These are phyloP conservation scores for Melanotaenia parkinsoni DNA, from an alignment of 2,797 vertebrate species.

Conservation along the genomic window DNA sequence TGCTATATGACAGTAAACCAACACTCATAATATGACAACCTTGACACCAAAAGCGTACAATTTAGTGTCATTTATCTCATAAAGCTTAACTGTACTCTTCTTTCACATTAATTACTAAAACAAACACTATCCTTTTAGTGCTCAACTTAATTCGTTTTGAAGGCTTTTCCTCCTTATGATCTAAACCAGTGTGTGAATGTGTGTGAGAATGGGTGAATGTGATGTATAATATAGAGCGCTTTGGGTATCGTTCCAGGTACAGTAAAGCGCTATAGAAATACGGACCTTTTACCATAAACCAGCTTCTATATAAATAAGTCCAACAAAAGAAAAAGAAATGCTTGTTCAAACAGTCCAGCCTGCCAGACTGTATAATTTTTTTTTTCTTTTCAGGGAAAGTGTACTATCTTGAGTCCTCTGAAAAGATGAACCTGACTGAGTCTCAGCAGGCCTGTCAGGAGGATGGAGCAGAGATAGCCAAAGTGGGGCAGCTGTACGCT, in stretches of 20 bases:
- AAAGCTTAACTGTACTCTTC: background rate
- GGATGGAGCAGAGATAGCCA: conserved; percentile 81
- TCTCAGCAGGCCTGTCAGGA: conserved; percentile 83
- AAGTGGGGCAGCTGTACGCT: conserved; percentile 88
- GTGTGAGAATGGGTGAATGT: too few species aligned
- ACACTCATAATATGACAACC: background rate
- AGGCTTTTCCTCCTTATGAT: too few species aligned
- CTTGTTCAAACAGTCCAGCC: background rate
- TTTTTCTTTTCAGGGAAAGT: conserved; percentile 79
- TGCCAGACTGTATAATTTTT: background rate
- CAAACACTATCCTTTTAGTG: background rate
- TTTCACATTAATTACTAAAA: background rate
- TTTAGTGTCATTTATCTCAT: background rate
- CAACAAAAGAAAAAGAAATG: background rate
- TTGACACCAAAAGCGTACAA: background rate
- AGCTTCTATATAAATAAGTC: background rate
- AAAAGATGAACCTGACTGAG: conserved; percentile 83
- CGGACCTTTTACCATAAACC: too few species aligned
- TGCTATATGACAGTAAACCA: background rate
- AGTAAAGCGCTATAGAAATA: too few species aligned
- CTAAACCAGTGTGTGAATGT: background rate
- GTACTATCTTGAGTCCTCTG: conserved; percentile 81
- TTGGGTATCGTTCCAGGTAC: too few species aligned
- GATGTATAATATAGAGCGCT: too few species aligned
- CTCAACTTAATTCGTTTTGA: background rate